Percentiles rank a stretch among this genome's conserved stretches.
Evolutionary conservation across 2,113 vertebrate genomes (phyloP).

Genomic region (Mustela lutreola): DNA sequence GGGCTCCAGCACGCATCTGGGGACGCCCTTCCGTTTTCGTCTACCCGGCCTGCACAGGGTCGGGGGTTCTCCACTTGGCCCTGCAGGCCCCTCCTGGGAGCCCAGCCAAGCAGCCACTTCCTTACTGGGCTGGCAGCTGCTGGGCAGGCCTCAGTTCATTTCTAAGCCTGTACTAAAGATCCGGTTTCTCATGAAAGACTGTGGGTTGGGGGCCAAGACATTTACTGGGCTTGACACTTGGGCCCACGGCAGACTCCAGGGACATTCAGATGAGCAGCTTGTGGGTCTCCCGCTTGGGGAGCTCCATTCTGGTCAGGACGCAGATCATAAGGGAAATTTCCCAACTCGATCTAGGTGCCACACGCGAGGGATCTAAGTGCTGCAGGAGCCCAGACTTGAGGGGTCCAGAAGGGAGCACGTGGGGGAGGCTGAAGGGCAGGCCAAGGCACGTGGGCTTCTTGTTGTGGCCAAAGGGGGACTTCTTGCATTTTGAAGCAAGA

Average conservation of each 20-base stretch:
- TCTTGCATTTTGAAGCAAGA: background rate
- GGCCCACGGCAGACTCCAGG: background rate
- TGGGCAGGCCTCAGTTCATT: background rate
- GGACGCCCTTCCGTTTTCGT: background rate
- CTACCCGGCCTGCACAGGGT: background rate
- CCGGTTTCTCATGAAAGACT: background rate
- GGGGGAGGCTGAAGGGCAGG: background rate
- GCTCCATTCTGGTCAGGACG: background rate
- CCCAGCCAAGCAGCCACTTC: background rate
- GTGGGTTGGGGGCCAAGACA: background rate
- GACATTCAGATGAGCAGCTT: background rate
- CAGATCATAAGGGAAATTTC: background rate
- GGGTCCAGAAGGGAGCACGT: background rate
- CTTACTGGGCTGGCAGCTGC: background rate
- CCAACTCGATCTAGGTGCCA: background rate
- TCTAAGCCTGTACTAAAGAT: constrained; percentile 39
- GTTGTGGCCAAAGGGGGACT: background rate
- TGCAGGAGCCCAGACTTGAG: no score
- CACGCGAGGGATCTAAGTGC: background rate
- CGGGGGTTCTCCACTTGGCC: background rate
- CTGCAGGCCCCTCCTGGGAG: background rate
- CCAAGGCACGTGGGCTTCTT: background rate
- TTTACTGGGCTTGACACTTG: background rate
- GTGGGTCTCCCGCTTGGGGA: background rate
- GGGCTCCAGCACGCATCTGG: background rate